A percentile compares a stretch with the other conserved stretches of the same genome.
phyloP scores from a whole-genome alignment of 2,888 invertebrate genomes.

The Xestia ashworthii region DNA sequence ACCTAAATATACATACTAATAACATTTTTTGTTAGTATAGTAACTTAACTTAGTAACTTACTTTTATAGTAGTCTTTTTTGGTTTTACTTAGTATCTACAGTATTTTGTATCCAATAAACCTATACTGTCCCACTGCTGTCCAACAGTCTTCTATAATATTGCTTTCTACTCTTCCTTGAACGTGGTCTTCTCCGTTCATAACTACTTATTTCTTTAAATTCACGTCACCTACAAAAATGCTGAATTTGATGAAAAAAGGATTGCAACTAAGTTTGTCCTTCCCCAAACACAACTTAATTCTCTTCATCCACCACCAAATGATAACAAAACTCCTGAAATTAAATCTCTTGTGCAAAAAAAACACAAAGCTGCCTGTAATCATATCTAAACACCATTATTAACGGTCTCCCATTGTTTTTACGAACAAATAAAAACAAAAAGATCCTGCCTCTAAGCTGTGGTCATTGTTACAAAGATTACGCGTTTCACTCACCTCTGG shows the following conservation, averaged over 20 bases:
- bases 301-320: slow-evolving; percentile 19
- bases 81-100: no score
- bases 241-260: neutral
- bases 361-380: slow-evolving; percentile 57
- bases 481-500: slow-evolving; percentile 69
- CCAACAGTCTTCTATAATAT: no score
- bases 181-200: neutral
- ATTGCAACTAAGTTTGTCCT: neutral
- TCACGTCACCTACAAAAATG: no score
- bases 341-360: slow-evolving; percentile 27
- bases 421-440: slow-evolving; percentile 70
- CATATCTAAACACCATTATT: slow-evolving; percentile 67
- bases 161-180: neutral
- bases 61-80: no score
- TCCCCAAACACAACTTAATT: slow-evolving; percentile 3
- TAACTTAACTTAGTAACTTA: no score
- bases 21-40: no score
- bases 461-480: slow-evolving; percentile 78
- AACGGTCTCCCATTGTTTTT: slow-evolving; percentile 70
- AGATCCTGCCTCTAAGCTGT: slow-evolving; percentile 65
- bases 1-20: no score
- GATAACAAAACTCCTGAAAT: slow-evolving; percentile 41
- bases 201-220: neutral
- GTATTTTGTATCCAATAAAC: no score
- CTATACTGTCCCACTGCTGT: no score